Base-by-base conservation (phyloP, 2,888 invertebrate genomes). In the Folsomia manolachei region DNA sequence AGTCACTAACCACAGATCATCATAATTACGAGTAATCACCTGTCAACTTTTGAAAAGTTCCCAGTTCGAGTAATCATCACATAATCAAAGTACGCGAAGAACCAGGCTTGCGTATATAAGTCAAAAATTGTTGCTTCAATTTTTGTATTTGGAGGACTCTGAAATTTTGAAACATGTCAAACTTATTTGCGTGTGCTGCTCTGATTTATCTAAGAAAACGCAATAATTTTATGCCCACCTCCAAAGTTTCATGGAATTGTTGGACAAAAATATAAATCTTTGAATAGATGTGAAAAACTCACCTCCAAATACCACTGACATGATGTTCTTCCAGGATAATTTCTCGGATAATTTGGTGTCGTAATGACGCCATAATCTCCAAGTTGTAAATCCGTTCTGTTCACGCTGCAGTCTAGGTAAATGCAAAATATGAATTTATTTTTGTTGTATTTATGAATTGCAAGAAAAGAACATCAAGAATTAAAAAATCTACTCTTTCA, bases 1-100 rank as follows among this genome's bases (percentile, higher is more conserved):
- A 21, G 27, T 39, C 4, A 39, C 39, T 39, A 14, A 39, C 39
- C 7, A 9, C 39, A 39, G 39, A 39, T 9, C 14, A 14, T 39
- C 14, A 39, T n/a, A 39, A 39, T 39, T 39, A 39, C 4, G 39
- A 9, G 39, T 39, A 66, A 25, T 52, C 74, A 79, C 80, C 77
- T 76, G 66, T 81, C 79, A 9, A 80, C 78, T 24, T 70, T 73
- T 11, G 72, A 68, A 53, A 72, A 81, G 63, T 79, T 75, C 53
- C 81, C 81, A 71, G 68, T 63, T 61, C 74, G 77, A 9, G 81
- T 63, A 51, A 81, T 69, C 78, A 80, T 78, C 9, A 81, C 70
- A 72, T 78, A 81, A 27, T 81, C 81, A 69, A 79, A 81, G 61
- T 79, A 81, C 4, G 79, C 78, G 64, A 81, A 80, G 62, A 81